Evolutionary conservation across 2,113 vertebrate genomes (phyloP), one percentile per base, ranked within the genome.

Genomic region (Galemys pyrenaicus): DNA sequence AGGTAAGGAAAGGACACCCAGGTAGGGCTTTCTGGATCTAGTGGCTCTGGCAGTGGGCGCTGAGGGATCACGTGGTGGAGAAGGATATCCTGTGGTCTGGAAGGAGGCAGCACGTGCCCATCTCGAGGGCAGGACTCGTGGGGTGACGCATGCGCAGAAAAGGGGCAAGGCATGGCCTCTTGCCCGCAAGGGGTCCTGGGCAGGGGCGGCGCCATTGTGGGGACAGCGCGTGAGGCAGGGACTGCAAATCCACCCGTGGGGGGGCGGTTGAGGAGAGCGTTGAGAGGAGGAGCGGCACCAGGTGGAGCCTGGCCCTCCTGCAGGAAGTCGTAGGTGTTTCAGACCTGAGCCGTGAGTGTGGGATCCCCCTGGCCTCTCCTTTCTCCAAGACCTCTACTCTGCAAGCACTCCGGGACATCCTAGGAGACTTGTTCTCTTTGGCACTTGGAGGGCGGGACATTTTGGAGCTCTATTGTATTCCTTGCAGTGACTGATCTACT

Each of bases 391-490:
- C 8, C 26, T 46, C 46, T 11, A 19, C 41, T 19, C 15, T 9
- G 49, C 8, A 20, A 24, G 51, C n/a, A 30, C 49, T 35, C 9
- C 35, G 22, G 6, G 28, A n/a, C 35, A 3, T 1, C 46, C 51
- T 4, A 0, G 13, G 16, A 30, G 19, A 46, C 44, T 19, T 12
- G 35, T 19, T 19, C 2, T 5, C 1, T 8, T 5, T n/a, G 32
- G 62, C 32, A 13, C 10, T 71, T 32, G 13, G 24, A 15, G 35
- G 37, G 39, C 30, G 22, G 58, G 51, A 39, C 37, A 35, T 9
- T 30, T 79, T 58, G 77, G 54, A 79, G 77, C 24, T 73, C 24
- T 79, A 9, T 79, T 79, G 35, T 35, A 58, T 24, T 79, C 24
- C 0, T 24, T 39, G 77, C 35, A 79, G 39, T 39, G 7, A 26